Percentiles rank a stretch among this genome's conserved stretches.
phyloP scores from a whole-genome alignment of 2,113 vertebrate genomes.

The Cricetomys ansorgei region DNA sequence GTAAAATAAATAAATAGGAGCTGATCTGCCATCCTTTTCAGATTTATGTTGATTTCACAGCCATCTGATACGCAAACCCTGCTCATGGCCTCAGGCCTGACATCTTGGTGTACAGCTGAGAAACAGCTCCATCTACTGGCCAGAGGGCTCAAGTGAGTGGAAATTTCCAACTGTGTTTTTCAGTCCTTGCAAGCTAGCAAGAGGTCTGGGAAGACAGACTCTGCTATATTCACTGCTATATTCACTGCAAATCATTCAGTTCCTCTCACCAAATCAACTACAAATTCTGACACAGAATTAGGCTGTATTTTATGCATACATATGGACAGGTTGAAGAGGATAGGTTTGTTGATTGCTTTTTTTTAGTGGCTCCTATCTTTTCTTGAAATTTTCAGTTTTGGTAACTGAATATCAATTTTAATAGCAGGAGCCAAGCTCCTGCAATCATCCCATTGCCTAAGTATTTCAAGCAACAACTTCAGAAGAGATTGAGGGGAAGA shows the following conservation, averaged over 20 bases:
- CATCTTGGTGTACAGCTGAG: constrained; percentile 59
- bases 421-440: background rate
- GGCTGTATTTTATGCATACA: background rate
- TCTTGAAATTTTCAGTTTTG: background rate
- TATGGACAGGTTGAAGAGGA: background rate
- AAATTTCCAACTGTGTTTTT: constrained; percentile 67
- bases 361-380: background rate
- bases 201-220: accelerated
- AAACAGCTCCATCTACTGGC: constrained; percentile 85
- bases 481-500: background rate
- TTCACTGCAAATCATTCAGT: background rate
- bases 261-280: background rate
- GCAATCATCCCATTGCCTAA: background rate
- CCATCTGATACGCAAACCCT: background rate
- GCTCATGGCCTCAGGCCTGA: background rate
- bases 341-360: background rate
- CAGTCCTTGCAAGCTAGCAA: background rate
- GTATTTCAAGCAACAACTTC: background rate
- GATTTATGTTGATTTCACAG: background rate
- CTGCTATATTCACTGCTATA: accelerated
- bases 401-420: background rate
- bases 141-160: background rate
- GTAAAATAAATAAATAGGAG: constrained; percentile 73
- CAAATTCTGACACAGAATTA: background rate
- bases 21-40: background rate